Evolutionary conservation across 2,888 invertebrate species (phyloP).

Genomic region (Pheosia gnoma): DNA sequence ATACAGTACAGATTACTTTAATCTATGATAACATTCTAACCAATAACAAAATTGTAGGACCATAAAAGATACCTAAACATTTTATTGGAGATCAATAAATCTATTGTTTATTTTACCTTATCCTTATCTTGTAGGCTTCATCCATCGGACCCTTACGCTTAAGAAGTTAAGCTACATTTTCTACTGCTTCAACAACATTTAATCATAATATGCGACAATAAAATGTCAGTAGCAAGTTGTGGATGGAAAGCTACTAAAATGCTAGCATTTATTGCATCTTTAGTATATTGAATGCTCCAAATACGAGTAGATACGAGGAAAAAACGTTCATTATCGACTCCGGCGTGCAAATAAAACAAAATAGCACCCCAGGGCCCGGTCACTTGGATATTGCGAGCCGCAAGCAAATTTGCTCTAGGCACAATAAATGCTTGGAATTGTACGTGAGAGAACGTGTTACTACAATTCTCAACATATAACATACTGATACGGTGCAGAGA

Average conservation of each 20-base stretch:
- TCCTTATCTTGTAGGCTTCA: slow-evolving; percentile 42
- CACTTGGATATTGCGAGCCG: slow-evolving; percentile 78
- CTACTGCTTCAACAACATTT: slow-evolving; percentile 33
- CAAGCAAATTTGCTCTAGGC: slow-evolving; percentile 81
- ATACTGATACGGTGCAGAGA: slow-evolving; percentile 41
- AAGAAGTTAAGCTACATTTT: slow-evolving; percentile 37
- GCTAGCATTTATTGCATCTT: slow-evolving; percentile 70
- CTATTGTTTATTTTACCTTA: slow-evolving; percentile 64
- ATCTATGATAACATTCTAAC: slow-evolving; percentile 36
- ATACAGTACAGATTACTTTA: slow-evolving; percentile 11
- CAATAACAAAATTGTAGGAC: slow-evolving; percentile 47
- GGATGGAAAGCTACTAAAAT: slow-evolving; percentile 51
- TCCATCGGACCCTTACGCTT: slow-evolving; percentile 41
- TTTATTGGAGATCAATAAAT: slow-evolving; percentile 65
- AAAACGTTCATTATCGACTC: slow-evolving; percentile 79
- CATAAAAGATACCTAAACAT: slow-evolving; percentile 59
- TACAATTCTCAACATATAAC: slow-evolving; percentile 51
- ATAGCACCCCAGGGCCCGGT: slow-evolving; percentile 74
- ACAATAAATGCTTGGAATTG: slow-evolving; percentile 76
- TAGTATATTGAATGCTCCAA: slow-evolving; percentile 69
- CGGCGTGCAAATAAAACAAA: slow-evolving; percentile 75
- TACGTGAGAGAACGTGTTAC: slow-evolving; percentile 60
- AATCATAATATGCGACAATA: slow-evolving; percentile 57
- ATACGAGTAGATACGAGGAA: slow-evolving; percentile 56
- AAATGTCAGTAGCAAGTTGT: slow-evolving; percentile 54